phyloP scores from a whole-genome alignment of 2,113 vertebrate genomes.

The Epinephelus moara region DNA sequence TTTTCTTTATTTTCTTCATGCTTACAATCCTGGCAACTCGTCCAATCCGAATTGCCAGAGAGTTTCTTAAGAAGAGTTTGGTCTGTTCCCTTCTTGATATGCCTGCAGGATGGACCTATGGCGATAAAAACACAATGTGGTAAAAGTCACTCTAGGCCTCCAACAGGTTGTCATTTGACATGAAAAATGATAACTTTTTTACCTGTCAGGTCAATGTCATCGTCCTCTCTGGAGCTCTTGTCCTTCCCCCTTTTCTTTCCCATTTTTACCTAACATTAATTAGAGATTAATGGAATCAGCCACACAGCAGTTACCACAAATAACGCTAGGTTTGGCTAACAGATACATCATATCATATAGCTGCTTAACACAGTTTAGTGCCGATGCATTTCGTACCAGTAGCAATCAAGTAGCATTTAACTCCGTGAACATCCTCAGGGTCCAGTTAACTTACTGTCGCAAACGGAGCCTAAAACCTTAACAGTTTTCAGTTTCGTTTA shows the following conservation, averaged over 20 bases:
- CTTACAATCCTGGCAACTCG: conserved; percentile 91
- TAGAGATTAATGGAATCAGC: neutral
- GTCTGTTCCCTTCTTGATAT: conserved; percentile 92
- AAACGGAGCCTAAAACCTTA: conserved; percentile 12
- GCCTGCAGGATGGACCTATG: conserved; percentile 88
- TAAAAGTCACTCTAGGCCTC: neutral
- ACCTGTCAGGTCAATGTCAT: conserved; percentile 78
- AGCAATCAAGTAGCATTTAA: neutral
- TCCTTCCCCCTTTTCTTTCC: conserved; percentile 83
- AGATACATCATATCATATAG: neutral
- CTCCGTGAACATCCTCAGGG: neutral
- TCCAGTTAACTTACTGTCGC: conserved; percentile 57
- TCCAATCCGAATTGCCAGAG: conserved; percentile 84
- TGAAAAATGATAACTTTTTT: conserved; percentile 4
- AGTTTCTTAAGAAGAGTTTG: conserved; percentile 89
- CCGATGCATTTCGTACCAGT: neutral
- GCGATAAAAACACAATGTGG: neutral
- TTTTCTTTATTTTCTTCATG: conserved; percentile 72
- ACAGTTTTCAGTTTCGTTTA: conserved; percentile 49
- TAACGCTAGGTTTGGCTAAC: neutral
- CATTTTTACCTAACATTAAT: conserved; percentile 68
- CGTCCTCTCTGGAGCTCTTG: conserved; percentile 66
- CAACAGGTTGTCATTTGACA: neutral
- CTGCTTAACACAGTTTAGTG: neutral
- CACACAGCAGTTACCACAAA: neutral